Evolutionary conservation across 2,113 vertebrate species (phyloP), one percentile per base, ranked within the genome.

Genomic region (Albula glossodonta): DNA sequence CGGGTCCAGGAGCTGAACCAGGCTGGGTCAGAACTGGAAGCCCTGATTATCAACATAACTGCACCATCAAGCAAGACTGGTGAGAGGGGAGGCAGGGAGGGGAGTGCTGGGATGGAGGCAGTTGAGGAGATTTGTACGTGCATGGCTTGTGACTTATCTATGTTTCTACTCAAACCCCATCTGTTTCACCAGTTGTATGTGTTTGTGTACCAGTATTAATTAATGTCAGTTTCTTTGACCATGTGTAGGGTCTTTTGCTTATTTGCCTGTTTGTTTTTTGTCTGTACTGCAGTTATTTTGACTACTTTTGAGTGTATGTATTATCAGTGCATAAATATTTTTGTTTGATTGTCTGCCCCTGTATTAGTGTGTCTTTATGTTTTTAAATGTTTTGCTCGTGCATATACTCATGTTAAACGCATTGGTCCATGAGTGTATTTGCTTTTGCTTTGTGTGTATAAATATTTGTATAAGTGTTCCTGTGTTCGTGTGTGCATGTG

Each of bases 21-120:
- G 90, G 96, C 94, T 49, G 97, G 98, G 84, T 95, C 96, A 0
- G 95, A 99, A 90, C 93, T 99, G 90, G 98, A 99, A 94, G 95
- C 94, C 56, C 92, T 97, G 78, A 97, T 99, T n/a, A 91, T 99
- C 89, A 96, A 96, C 88, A 96, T 98, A 12, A 99, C 97, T 0
- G 95, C 97, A 10, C 96, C 98, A 2, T 94, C 96, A 87, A 94
- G 91, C 89, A 96, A 97, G 2, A 89, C 93, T 63, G 97, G 97
- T 95, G 89, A 94, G 87, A 94, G 93, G 88, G 93, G 93, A 90
- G 5, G 19, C n/a, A 90, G 7, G 11, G 7, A n/a, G 51, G 25
- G 80, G 52, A 7, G 51, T 25, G 2, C 1, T 11, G 48, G 53
- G 7, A 19, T 3, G 12, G 15, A 3, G 41, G 57, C 11, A 49